These are phyloP conservation scores for Schizothorax lantsangensis DNA, from an alignment of 2,797 vertebrate genomes.

Conservation along the genomic window DNA sequence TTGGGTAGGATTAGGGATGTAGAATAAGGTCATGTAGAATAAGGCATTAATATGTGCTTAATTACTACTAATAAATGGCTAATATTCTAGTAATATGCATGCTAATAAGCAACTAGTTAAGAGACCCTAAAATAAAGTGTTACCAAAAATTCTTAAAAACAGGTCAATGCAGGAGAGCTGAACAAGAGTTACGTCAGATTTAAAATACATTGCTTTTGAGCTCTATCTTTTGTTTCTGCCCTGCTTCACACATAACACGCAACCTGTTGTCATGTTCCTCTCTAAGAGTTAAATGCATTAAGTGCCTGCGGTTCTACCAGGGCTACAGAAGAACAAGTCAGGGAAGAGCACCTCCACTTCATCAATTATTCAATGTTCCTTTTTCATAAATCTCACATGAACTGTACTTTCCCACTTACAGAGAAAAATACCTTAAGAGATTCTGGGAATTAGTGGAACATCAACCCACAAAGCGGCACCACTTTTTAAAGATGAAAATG, in stretches of 20 bases:
- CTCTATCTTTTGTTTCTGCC: background rate
- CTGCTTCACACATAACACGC: background rate
- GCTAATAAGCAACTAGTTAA: no score
- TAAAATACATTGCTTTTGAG: background rate
- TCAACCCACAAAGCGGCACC: background rate
- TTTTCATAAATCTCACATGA: constrained; percentile 50
- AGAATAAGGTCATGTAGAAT: no score
- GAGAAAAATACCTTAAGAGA: constrained; percentile 27
- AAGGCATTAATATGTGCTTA: no score
- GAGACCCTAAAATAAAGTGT: no score
- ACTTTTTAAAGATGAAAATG: constrained; percentile 12
- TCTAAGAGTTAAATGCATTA: constrained; percentile 34
- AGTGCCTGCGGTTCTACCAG: background rate
- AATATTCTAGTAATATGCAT: no score
- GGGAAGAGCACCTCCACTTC: constrained; percentile 34
- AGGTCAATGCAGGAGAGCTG: background rate
- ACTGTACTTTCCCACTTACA: constrained; percentile 28
- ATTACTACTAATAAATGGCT: no score
- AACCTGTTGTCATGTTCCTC: background rate
- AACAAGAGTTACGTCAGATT: background rate
- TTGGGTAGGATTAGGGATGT: no score
- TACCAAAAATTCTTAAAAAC: background rate
- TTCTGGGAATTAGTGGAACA: background rate
- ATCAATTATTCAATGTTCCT: constrained; percentile 39
- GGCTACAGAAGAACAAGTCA: constrained; percentile 23